A percentile compares a stretch with the other conserved stretches of the same genome.
Evolutionary conservation across 2,888 invertebrate genomes (phyloP).

Genomic region (Helobdella robusta): DNA sequence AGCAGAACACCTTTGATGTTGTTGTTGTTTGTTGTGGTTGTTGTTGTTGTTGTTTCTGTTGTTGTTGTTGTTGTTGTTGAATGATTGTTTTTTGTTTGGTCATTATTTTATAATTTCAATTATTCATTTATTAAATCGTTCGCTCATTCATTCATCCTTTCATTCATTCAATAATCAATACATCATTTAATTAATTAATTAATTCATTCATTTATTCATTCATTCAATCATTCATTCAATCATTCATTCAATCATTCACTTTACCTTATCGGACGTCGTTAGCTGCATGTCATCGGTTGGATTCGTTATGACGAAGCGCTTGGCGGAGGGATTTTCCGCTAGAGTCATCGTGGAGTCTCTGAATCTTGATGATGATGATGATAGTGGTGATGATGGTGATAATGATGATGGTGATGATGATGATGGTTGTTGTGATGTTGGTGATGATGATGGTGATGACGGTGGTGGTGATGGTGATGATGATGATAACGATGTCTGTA

Average conservation of each 20-base stretch:
- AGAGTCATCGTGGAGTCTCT: slow-evolving; percentile 37
- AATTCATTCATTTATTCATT: neutral
- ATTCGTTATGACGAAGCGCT: slow-evolving; percentile 98
- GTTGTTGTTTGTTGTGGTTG: too few species aligned
- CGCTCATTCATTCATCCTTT: too few species aligned
- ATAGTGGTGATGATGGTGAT: slow-evolving; percentile 27
- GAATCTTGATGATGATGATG: slow-evolving; percentile 31
- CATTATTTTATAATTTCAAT: too few species aligned
- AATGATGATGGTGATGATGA: slow-evolving; percentile 31
- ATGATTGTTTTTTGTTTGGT: too few species aligned
- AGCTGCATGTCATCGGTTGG: slow-evolving; percentile 96
- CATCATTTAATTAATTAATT: too few species aligned
- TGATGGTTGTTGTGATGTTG: too few species aligned
- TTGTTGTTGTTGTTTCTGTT: too few species aligned
- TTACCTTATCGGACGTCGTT: slow-evolving; percentile 92
- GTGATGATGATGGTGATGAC: slow-evolving; percentile 31
- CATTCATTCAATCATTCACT: neutral
- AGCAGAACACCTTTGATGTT: slow-evolving; percentile 43
- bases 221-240: neutral
- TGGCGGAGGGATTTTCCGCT: slow-evolving; percentile 54
- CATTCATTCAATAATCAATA: too few species aligned
- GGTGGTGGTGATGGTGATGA: slow-evolving; percentile 31
- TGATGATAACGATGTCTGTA: too few species aligned
- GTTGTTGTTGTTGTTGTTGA: too few species aligned
- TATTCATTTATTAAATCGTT: too few species aligned